Conservation (phyloP, 2,888 invertebrate genomes). For the Oscheius sp. region DNA sequence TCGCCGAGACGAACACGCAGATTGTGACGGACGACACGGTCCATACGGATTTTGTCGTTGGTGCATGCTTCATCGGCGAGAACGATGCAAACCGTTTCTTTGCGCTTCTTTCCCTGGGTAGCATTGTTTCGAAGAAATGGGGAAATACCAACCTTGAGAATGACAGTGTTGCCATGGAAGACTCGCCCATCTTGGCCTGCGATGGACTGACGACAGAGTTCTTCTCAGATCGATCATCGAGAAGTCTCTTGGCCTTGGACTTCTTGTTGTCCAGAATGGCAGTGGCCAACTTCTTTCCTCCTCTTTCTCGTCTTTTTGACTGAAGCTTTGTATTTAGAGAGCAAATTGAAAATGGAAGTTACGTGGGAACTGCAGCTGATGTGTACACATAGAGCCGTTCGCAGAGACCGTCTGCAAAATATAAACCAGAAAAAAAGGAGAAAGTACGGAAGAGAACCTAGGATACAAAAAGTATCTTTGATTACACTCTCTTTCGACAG, state of each 20-base stretch:
- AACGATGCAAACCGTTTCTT: constrained; percentile 96
- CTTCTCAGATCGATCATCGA: constrained; percentile 92
- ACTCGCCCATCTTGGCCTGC: constrained; percentile 99
- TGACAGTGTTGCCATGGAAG: constrained; percentile 96
- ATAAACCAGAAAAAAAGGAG: too few species aligned
- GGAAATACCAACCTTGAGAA: constrained; percentile 80
- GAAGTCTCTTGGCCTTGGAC: constrained; percentile 90
- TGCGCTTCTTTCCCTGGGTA: constrained; percentile 86
- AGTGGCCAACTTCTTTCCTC: constrained; percentile 85
- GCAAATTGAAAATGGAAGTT: not conserved
- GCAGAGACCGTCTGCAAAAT: too few species aligned
- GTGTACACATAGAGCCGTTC: too few species aligned
- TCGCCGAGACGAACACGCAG: constrained; percentile 94
- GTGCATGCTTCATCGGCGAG: constrained; percentile 94
- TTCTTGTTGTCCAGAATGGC: constrained; percentile 96
- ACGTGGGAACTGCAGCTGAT: constrained; percentile 23
- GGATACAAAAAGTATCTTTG: too few species aligned
- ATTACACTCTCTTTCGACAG: too few species aligned
- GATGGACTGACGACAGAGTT: constrained; percentile 97
- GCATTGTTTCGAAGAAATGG: not conserved
- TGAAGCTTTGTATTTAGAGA: not conserved
- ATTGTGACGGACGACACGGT: constrained; percentile 92
- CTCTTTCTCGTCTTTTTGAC: constrained; percentile 62
- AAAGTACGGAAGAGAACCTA: too few species aligned
- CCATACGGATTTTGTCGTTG: constrained; percentile 97